Percentiles rank a stretch among this genome's conserved stretches.
phyloP scores from a whole-genome alignment of 2,797 vertebrate genomes.

The Pipistrellus pygmaeus region DNA sequence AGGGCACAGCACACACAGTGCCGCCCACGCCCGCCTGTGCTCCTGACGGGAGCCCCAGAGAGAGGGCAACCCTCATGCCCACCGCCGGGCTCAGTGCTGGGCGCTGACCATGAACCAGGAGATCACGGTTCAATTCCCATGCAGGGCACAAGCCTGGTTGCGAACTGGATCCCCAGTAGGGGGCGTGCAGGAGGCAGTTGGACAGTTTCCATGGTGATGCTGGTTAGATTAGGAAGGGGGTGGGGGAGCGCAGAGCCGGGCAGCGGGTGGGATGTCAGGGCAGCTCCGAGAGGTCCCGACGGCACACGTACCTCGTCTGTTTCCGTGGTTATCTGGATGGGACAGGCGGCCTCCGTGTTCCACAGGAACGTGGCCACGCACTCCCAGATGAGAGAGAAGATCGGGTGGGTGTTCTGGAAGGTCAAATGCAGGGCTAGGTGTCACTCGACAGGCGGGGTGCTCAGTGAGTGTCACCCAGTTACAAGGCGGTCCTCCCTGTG shows the following conservation, averaged over 20 bases:
- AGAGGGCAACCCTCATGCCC: neutral
- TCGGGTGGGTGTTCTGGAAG: conserved; percentile 90
- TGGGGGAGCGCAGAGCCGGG: rapidly evolving
- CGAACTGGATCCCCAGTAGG: too few species aligned
- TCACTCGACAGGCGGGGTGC: neutral
- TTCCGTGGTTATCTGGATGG: conserved; percentile 88
- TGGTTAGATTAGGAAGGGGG: rapidly evolving
- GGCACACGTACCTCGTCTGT: conserved; percentile 88
- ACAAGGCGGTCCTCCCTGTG: rapidly evolving
- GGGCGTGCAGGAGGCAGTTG: neutral
- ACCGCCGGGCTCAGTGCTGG: too few species aligned
- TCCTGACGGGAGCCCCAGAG: neutral
- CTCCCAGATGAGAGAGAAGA: conserved; percentile 91
- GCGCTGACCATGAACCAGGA: too few species aligned
- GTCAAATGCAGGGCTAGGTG: neutral
- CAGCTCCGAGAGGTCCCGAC: rapidly evolving
- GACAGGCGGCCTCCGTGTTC: conserved; percentile 96
- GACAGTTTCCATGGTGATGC: neutral
- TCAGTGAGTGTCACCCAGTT: rapidly evolving
- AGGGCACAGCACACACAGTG: rapidly evolving
- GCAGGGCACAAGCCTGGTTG: neutral
- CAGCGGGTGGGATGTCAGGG: rapidly evolving
- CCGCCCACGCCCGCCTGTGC: rapidly evolving
- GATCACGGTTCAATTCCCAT: neutral
- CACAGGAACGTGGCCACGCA: conserved; percentile 94